Base-by-base conservation (phyloP, 2,797 vertebrate genomes). In the Rhinella marina region DNA sequence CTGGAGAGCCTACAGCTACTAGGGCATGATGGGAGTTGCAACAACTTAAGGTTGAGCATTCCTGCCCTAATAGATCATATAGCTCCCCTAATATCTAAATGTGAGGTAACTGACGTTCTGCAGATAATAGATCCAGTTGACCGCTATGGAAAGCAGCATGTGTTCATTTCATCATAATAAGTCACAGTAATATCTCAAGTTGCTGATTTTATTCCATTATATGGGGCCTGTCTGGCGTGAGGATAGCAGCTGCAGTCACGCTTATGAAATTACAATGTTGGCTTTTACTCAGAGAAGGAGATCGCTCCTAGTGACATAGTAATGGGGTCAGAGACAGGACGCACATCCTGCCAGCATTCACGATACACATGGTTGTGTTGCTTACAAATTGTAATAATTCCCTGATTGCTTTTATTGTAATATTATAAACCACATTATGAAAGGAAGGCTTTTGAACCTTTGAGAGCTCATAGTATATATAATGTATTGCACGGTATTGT, bases 201-300 rank as follows among this genome's bases (percentile, higher is more conserved):
- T 76, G 32, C 72, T 64, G 59, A 64, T 77, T 77, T 77, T 77
- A 85, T 85, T 85, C 59, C 32, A 87, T 82, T 75, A 82, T 77
- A 25, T 29, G 84, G 57, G 56, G 72, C 41, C 83, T 77, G 72
- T 77, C 84, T 64, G 72, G 72, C 57, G n/a, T 29, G 73, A 64
- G 72, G 73, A 61, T n/a, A 25, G 32, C 84, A 64, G 84, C 84
- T 85, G 73, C 73, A 27, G 73, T 7, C 25, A 85, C 41, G 23
- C 73, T 64, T 77, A 77, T 64, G 41, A 77, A 68, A 86, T 66
- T n/a, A 70, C 41, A 68, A 62, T 80, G 25, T 50, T 80, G 76
- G 21, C 27, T 64, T 57, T 17, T 59, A 81, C 75, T 12, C 21
- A 64, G 41, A 62, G n/a, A 52, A 77, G 57, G 54, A 56, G 9